Evolutionary conservation across 1,140 invertebrate species (phyloP), one percentile per base, ranked within the genome.

Genomic region (Camponotus floridanus): DNA sequence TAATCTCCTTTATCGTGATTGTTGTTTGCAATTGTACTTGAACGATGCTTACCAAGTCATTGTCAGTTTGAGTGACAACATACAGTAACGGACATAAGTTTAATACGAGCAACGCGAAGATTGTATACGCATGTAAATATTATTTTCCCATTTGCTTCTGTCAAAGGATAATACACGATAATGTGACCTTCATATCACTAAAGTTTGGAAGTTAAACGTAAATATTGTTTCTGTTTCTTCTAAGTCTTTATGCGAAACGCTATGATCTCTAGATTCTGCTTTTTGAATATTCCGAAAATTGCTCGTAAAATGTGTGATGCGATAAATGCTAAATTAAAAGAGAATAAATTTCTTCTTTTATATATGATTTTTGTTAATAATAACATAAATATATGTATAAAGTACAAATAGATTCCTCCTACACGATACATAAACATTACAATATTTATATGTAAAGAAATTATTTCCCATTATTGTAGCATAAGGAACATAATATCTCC

Each of bases 21-120:
- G 64, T 68, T 79, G 76, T 80, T 80, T 80, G 78, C 65, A 80
- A 80, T 80, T 80, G 65, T 80, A 80, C 78, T 80, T 57, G 78
- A 80, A 57, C 36, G 65, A 70, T 59, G 78, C 76, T 80, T 39
- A 42, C 76, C 33, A 57, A 80, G 33, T 70, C 45, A 42, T 70
- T 80, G 73, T 76, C 55, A 68, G 36, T 80, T 59, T 42, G 51
- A 70, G 13, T 55, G 64, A 57, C 64, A 70, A 78, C 61, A 78
- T 65, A 78, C 59, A 64, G 59, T 76, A 64, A 76, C 61, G 15
- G 61, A 78, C 61, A 64, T 65, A 64, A 48, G 59, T 65, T 65
- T 65, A 78, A 78, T 31, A 59, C 21, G n/a, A 42, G 73, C 39
- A 51, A 65, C 13, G 0, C 26, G 33, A 31, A 42, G 74, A 65